Percentiles rank a stretch among this genome's conserved stretches.
Conservation (phyloP, 1,140 invertebrate genomes). For the Proales similis region DNA sequence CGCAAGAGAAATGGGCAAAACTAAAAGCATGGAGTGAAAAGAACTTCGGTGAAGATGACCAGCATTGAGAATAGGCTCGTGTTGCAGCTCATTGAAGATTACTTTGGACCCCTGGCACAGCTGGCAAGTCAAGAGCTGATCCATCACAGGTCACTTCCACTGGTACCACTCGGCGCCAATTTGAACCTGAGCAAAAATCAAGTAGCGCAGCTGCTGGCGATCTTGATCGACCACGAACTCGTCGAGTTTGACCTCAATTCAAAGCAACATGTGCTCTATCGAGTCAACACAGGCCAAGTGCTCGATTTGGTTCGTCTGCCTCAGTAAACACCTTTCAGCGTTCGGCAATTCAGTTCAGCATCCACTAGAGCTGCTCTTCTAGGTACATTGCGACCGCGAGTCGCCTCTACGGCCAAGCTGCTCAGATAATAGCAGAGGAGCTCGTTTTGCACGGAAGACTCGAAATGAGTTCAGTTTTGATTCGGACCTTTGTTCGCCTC, state of each 20-base stretch:
- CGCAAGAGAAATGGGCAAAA: too few relatives aligned
- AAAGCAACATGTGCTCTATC: slow-evolving; percentile 7
- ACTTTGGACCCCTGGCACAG: slow-evolving; percentile 6
- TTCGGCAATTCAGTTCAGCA: not conserved
- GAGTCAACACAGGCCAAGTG: not conserved
- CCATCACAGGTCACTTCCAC: slow-evolving; percentile 12
- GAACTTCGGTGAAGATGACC: slow-evolving; percentile 9
- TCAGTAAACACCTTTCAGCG: not conserved
- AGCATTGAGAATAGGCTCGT: slow-evolving; percentile 7
- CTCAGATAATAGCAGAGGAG: not conserved
- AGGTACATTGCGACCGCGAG: not conserved
- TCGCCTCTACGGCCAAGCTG: slow-evolving; percentile 2
- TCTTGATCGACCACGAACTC: slow-evolving; percentile 11
- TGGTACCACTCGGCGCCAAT: slow-evolving; percentile 2
- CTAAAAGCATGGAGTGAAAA: not conserved
- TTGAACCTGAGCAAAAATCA: slow-evolving; percentile 3
- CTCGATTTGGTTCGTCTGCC: slow-evolving; percentile 7
- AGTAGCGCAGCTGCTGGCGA: not conserved
- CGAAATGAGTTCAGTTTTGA: slow-evolving; percentile 23
- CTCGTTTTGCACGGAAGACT: slow-evolving; percentile 6
- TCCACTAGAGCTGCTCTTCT: not conserved
- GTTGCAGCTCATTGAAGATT: slow-evolving; percentile 18
- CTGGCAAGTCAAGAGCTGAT: slow-evolving; percentile 10
- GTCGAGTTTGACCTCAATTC: not conserved
- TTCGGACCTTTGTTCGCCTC: too few relatives aligned